Evolutionary conservation across 2,888 invertebrate genomes (phyloP), one percentile per base, ranked within the genome.

Genomic region (Ophion slaviceki): DNA sequence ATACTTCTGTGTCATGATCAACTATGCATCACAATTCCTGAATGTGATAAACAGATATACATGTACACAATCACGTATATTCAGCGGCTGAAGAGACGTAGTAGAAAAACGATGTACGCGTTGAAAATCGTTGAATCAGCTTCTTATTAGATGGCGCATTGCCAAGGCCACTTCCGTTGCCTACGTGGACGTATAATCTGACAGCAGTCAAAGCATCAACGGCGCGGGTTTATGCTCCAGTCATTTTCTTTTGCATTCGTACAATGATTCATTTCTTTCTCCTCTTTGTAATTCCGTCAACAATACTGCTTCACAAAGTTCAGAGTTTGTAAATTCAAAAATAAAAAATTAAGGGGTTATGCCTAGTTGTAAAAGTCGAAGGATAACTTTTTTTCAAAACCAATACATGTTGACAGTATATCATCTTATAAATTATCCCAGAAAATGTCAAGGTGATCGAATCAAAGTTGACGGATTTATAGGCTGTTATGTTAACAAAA

Each of bases 101-200:
- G 82, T 61, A 72, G 71, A 74, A 62, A 67, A 75, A 68, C 68
- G 76, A 77, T 76, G 82, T 76, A 75, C 67, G 71, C 78, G 72
- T 74, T 81, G 77, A 81, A 86, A 85, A 83, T 81, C 82, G 83
- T 85, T 82, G 86, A 87, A 87, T 87, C 85, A 87, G 86, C 75
- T 62, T 71, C 83, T 86, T 85, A 82, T 86, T 87, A 85, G 81
- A 80, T 87, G 83, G 80, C 81, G 62, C 82, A 86, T 79, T 85
- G 87, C 85, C 86, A 87, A 85, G 86, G 85, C 67, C 86, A 80
- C 77, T 75, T 57, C 36, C 80, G 53, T 67, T 82, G 72, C 80
- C 72, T 45, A 75, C 59, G 32, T 32, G 28, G 32, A 67, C 66
- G 83, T 45, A 74, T 32, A 81, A 68, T 53, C 68, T 47, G 71